Percentiles rank a stretch among this genome's conserved stretches.
Conservation (phyloP, 2,113 vertebrate species). For the Hassar affinis region DNA sequence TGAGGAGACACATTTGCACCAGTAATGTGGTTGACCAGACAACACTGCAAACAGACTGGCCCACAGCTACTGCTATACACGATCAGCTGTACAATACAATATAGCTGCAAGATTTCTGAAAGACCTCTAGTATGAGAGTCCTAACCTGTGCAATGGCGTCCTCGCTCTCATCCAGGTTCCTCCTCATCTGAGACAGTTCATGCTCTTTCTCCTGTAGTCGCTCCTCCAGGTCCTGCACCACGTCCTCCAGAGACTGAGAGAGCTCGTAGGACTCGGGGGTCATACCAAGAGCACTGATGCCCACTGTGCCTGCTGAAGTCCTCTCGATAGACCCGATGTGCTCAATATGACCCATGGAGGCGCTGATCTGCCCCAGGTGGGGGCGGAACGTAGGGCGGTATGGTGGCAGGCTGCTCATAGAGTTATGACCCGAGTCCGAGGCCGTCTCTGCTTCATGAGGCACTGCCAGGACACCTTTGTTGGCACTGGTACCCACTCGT, state of each 20-base stretch:
- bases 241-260: conserved; percentile 83
- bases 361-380: conserved; percentile 84
- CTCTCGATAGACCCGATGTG: conserved; percentile 90
- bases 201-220: conserved; percentile 85
- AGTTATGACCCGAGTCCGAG: conserved; percentile 86
- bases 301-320: conserved; percentile 63
- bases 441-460: conserved; percentile 82
- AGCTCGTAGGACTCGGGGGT: conserved; percentile 80
- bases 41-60: too few relatives aligned
- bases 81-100: too few relatives aligned
- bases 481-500: conserved; percentile 66
- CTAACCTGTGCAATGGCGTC: conserved; percentile 88
- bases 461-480: conserved; percentile 68
- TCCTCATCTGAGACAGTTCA: conserved; percentile 88
- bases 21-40: too few relatives aligned
- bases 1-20: too few relatives aligned
- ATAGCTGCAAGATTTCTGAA: not conserved
- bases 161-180: conserved; percentile 86
- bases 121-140: not conserved
- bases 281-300: conserved; percentile 49
- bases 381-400: conserved; percentile 83
- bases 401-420: conserved; percentile 87
- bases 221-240: conserved; percentile 86
- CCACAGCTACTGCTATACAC: too few relatives aligned
- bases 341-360: conserved; percentile 93